These are phyloP conservation scores for Phymanthus crucifer DNA, from an alignment of 92 coral and sea anemone species.

Conservation along the genomic window DNA sequence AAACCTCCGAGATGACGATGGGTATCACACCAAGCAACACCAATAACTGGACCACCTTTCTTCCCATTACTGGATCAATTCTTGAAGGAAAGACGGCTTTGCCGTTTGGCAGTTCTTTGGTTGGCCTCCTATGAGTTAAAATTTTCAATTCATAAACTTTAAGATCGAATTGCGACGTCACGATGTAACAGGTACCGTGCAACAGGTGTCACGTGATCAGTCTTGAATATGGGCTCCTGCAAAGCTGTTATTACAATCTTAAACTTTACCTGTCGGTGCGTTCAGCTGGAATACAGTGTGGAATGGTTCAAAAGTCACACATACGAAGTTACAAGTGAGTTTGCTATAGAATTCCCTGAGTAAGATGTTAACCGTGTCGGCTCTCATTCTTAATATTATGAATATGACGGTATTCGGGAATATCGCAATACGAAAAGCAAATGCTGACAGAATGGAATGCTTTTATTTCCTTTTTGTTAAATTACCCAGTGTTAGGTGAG, in stretches of 20 bases:
- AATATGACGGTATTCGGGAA: no score
- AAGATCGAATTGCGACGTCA: constrained; percentile 18
- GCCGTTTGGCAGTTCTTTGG: constrained; percentile 20
- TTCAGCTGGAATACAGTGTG: no score
- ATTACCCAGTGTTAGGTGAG: no score
- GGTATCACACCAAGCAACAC: background rate
- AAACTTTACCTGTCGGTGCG: background rate
- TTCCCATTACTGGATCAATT: background rate
- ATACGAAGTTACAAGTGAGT: no score
- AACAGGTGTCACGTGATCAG: constrained; percentile 15
- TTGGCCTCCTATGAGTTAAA: background rate
- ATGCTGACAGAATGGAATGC: no score
- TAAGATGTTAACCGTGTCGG: no score
- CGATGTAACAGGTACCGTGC: constrained; percentile 13
- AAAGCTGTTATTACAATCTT: background rate
- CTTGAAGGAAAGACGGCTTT: background rate
- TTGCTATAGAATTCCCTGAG: no score
- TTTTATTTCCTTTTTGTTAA: no score
- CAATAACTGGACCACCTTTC: background rate
- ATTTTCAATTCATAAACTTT: background rate
- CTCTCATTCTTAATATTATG: no score
- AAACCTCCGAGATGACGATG: constrained; percentile 19
- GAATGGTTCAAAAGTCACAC: no score
- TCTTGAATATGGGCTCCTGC: background rate
- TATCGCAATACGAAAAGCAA: no score